phyloP scores from a whole-genome alignment of 2,888 invertebrate species.

The Periphyllus acericola region DNA sequence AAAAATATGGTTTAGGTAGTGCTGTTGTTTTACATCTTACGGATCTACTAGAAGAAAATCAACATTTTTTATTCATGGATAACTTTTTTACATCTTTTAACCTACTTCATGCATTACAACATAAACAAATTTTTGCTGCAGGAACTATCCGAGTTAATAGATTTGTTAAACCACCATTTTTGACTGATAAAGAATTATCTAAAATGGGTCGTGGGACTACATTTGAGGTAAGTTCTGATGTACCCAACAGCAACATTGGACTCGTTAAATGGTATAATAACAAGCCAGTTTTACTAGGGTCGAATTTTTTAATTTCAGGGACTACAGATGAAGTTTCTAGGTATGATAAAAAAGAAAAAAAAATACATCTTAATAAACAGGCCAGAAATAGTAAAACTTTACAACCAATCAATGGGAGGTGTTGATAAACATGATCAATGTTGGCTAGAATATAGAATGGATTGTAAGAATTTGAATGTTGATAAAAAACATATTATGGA shows the following conservation, averaged over 20 bases:
- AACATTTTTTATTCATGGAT: constrained; percentile 31
- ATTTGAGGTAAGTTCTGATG: background rate
- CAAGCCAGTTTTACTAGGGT: background rate
- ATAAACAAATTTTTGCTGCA: background rate
- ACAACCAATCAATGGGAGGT: background rate
- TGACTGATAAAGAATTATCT: background rate
- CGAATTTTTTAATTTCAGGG: background rate
- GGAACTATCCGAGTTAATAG: constrained; percentile 14
- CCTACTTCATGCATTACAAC: constrained; percentile 5
- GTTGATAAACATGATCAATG: background rate
- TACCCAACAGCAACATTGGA: background rate
- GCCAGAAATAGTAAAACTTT: background rate
- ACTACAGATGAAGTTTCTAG: background rate
- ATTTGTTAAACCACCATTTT: constrained; percentile 10
- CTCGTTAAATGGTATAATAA: background rate
- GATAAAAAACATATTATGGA: background rate
- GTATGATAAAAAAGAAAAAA: constrained; percentile 6
- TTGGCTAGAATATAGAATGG: background rate
- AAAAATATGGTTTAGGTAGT: constrained; percentile 27
- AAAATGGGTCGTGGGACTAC: constrained; percentile 15
- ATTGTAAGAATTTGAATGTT: background rate
- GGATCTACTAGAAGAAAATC: background rate
- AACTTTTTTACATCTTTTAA: constrained; percentile 28
- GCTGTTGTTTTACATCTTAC: constrained; percentile 25
- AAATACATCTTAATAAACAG: background rate